Conservation (phyloP, 2,797 vertebrate genomes). For the Etheostoma nigrum region DNA sequence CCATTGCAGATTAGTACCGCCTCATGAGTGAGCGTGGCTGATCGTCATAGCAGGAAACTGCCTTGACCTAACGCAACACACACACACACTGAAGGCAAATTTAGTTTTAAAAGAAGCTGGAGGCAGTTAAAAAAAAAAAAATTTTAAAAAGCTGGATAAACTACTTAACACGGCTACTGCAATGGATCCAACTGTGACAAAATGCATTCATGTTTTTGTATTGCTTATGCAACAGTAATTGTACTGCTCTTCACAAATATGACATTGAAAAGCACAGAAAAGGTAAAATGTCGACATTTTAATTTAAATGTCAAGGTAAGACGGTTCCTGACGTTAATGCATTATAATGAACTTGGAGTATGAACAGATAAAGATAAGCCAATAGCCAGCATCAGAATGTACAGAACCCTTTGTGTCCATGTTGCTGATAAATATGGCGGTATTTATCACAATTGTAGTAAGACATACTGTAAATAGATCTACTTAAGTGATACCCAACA, state of each 20-base stretch:
- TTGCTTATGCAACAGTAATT: slow-evolving; percentile 2
- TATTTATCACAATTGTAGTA: neutral
- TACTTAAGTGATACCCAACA: neutral
- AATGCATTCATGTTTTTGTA: neutral
- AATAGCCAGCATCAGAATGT: neutral
- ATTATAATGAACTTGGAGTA: neutral
- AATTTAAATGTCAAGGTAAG: neutral
- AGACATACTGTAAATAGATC: neutral
- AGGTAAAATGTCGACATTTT: neutral
- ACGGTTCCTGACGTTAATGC: neutral
- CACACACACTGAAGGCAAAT: too few relatives aligned
- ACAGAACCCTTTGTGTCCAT: slow-evolving; percentile 2
- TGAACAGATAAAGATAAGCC: neutral
- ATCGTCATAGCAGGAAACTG: too few relatives aligned
- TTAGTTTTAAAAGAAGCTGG: too few relatives aligned
- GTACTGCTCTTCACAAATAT: slow-evolving; percentile 10
- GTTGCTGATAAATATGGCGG: neutral
- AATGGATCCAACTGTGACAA: neutral
- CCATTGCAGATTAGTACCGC: too few relatives aligned
- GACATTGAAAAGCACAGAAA: neutral
- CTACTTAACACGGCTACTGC: neutral
- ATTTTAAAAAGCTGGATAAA: too few relatives aligned
- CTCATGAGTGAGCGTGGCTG: too few relatives aligned
- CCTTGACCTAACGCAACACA: too few relatives aligned
- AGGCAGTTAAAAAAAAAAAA: too few relatives aligned